Evolutionary conservation across 2,888 invertebrate species (phyloP).

Genomic region (Eubasilissa splendida): DNA sequence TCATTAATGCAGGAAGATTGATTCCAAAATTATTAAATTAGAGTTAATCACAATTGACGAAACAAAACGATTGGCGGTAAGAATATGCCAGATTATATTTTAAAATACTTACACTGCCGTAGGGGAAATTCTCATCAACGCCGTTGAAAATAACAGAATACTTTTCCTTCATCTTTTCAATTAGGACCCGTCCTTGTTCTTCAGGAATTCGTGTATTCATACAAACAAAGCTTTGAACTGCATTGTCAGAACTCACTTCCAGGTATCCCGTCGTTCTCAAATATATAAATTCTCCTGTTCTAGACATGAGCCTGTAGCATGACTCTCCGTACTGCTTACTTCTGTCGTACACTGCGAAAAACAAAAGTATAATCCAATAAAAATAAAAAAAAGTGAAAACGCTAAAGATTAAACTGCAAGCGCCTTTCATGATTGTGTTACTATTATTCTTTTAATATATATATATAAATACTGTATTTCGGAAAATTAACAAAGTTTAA

Average conservation of each 20-base stretch:
- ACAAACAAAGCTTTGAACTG: constrained; percentile 82
- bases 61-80: too few relatives aligned
- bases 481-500: too few relatives aligned
- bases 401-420: not conserved
- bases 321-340: constrained; percentile 80
- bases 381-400: not conserved
- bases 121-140: constrained; percentile 53
- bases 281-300: constrained; percentile 81
- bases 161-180: constrained; percentile 78
- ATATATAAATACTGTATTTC: too few relatives aligned
- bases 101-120: constrained; percentile 34
- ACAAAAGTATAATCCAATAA: constrained; percentile 17
- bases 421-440: too few relatives aligned
- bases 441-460: too few relatives aligned
- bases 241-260: constrained; percentile 78
- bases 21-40: too few relatives aligned
- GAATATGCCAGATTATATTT: too few relatives aligned
- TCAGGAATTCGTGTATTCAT: constrained; percentile 79
- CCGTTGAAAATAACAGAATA: constrained; percentile 73
- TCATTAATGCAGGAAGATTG: too few relatives aligned
- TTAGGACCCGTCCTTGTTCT: constrained; percentile 75
- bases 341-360: constrained; percentile 79
- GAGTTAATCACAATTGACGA: too few relatives aligned
- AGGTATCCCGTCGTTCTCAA: constrained; percentile 81
- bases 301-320: constrained; percentile 80